Conservation (phyloP, 2,888 invertebrate species). For the Petrophora chlorosata region DNA sequence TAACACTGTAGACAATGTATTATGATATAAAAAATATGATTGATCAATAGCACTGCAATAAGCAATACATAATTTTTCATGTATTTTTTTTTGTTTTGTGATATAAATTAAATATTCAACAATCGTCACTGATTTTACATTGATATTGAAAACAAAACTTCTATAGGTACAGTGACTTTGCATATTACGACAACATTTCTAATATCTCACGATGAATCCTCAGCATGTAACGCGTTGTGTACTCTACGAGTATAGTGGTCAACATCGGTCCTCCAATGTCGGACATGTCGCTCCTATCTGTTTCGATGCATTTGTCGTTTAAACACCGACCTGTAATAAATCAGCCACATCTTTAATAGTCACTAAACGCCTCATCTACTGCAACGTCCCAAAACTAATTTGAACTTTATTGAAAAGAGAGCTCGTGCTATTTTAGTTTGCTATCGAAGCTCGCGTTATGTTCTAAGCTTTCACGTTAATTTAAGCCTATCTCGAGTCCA, state of each 20-base stretch:
- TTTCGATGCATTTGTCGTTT: slow-evolving; percentile 84
- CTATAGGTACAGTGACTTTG: background rate
- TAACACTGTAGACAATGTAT: too few species aligned
- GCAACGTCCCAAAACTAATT: slow-evolving; percentile 22
- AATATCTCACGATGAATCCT: slow-evolving; percentile 23
- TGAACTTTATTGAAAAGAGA: slow-evolving; percentile 16
- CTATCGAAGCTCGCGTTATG: slow-evolving; percentile 23
- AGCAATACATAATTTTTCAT: too few species aligned
- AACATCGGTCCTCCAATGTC: slow-evolving; percentile 81
- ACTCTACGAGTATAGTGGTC: slow-evolving; percentile 64
- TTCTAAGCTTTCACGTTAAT: slow-evolving; percentile 52
- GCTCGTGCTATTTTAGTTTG: slow-evolving; percentile 25
- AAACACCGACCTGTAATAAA: slow-evolving; percentile 84
- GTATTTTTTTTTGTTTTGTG: too few species aligned
- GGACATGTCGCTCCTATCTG: slow-evolving; percentile 83
- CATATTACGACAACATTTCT: background rate
- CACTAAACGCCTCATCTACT: slow-evolving; percentile 42
- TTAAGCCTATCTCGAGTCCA: slow-evolving; percentile 82
- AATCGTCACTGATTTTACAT: too few species aligned
- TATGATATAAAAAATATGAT: too few species aligned
- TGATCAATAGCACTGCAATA: too few species aligned
- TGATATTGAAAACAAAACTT: too few species aligned
- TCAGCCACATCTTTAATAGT: slow-evolving; percentile 59
- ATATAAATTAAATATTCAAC: too few species aligned
- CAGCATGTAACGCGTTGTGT: slow-evolving; percentile 50